Base-by-base conservation (phyloP, 2,113 vertebrate species). In the Ovis canadensis region DNA sequence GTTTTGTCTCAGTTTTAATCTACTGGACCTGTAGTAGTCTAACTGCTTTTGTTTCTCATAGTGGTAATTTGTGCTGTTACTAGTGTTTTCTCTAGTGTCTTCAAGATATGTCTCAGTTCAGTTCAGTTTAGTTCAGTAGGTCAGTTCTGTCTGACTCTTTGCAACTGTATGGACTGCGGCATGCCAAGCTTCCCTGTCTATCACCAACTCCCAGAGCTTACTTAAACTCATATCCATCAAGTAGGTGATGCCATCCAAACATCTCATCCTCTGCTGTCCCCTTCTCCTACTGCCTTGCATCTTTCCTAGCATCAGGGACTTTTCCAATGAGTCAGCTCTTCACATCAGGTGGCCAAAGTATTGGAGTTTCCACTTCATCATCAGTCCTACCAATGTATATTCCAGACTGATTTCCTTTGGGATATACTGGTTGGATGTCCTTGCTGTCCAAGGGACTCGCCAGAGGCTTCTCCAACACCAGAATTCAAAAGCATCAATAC, bases 81-180 rank as follows among this genome's bases (percentile, higher is more conserved):
- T 59, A 19, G 9, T 45, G 23, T 27, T 71, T 57, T 59, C 50
- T 74, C 11, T 40, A 33, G 8, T 50, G 16, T 60, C 43, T 60
- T 77, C 33, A 62, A 87, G 67, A 62, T 60, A 31, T 57, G 10
- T 19, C 6, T 21, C 17, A 67, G 33, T 67, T 67, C 33, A 64
- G 33, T 67, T 67, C 33, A 64, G 33, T 67, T 67, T 33, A 36
- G 16, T 36, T 67, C 33, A 67, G 33, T 21, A 4, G 0, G 8
- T 67, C 64, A 67, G 64, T 36, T 8, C 1, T 67, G 8, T 67
- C 33, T 0, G 2, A 67, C 4, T 36, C 8, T 21, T 67, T 67
- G 16, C 4, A 4, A 36, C 16, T 19, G 4, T 19, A 21, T n/a
- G 33, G 16, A 36, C 17, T 21, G 16, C 0, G 10, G 33, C 16